phyloP scores from a whole-genome alignment of 2,888 invertebrate genomes.

The Cheiracanthium punctorium region DNA sequence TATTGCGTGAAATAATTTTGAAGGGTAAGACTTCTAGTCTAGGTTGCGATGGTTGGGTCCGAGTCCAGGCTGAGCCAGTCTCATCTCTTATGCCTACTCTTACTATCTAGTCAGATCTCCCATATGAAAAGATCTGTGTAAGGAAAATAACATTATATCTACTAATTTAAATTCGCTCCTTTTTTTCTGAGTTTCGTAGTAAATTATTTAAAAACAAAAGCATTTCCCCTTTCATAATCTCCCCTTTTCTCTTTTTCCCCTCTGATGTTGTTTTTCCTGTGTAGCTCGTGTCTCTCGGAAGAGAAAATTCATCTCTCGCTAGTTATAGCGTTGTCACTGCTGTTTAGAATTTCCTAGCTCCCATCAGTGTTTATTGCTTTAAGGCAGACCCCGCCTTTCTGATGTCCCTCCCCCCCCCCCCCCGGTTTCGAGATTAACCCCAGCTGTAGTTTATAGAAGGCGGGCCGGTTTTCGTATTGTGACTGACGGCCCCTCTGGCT shows the following conservation, averaged over 20 bases:
- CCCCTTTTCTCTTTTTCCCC: not conserved
- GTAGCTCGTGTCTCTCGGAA: not conserved
- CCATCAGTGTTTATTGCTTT: slow-evolving; percentile 65
- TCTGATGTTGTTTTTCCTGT: not conserved
- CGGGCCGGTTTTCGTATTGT: slow-evolving; percentile 28
- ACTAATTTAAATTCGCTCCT: no score
- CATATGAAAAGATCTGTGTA: no score
- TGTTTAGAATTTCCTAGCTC: slow-evolving; percentile 55
- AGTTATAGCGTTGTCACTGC: slow-evolving; percentile 31
- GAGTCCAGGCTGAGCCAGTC: no score
- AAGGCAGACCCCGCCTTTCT: slow-evolving; percentile 52
- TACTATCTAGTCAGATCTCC: no score
- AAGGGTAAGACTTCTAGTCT: no score
- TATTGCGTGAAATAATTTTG: no score
- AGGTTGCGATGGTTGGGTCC: no score
- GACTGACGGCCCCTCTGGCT: slow-evolving; percentile 64
- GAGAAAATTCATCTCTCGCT: slow-evolving; percentile 16
- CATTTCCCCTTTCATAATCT: not conserved
- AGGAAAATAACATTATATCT: no score
- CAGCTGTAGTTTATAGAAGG: slow-evolving; percentile 54
- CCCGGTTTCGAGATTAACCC: slow-evolving; percentile 48
- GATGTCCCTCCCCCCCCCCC: slow-evolving; percentile 31
- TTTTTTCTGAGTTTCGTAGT: no score
- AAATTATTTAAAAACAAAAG: no score
- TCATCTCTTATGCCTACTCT: no score